Evolutionary conservation across 2,113 vertebrate species (phyloP).

Genomic region (Heterotis niloticus): DNA sequence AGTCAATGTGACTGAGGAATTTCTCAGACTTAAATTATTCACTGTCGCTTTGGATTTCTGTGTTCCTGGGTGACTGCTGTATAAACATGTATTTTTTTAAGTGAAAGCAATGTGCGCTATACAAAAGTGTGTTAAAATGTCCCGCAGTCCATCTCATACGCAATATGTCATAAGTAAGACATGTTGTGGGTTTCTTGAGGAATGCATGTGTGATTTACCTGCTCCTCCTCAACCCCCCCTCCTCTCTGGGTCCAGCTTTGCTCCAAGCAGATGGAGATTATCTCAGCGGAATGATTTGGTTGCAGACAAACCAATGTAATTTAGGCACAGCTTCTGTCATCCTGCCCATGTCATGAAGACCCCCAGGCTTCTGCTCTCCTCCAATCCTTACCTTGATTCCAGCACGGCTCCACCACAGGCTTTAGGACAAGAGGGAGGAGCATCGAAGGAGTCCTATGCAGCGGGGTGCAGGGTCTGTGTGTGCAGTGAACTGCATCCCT

Average conservation of each 20-base stretch:
- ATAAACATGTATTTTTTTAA: too few species aligned
- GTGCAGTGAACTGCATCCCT: too few species aligned
- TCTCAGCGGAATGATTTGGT: slow-evolving; percentile 35
- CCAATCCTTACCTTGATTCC: background rate
- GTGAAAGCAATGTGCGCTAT: too few species aligned
- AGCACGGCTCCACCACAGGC: background rate
- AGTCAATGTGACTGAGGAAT: background rate
- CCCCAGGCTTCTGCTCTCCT: background rate
- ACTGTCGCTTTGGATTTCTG: background rate
- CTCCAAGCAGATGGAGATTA: slow-evolving; percentile 37
- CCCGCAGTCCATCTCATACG: too few species aligned
- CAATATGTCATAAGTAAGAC: too few species aligned
- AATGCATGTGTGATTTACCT: background rate
- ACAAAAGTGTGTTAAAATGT: too few species aligned
- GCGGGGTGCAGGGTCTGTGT: too few species aligned
- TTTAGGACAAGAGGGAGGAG: background rate
- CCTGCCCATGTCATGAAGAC: background rate
- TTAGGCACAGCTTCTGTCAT: slow-evolving; percentile 27
- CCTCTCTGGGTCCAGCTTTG: background rate
- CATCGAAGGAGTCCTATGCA: background rate
- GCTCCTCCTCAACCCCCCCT: background rate
- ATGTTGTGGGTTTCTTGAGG: background rate
- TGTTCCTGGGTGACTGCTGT: too few species aligned
- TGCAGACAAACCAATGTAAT: slow-evolving; percentile 26
- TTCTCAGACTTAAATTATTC: background rate